Conservation (phyloP, 1,140 invertebrate species). For the Drosophila dunni region DNA sequence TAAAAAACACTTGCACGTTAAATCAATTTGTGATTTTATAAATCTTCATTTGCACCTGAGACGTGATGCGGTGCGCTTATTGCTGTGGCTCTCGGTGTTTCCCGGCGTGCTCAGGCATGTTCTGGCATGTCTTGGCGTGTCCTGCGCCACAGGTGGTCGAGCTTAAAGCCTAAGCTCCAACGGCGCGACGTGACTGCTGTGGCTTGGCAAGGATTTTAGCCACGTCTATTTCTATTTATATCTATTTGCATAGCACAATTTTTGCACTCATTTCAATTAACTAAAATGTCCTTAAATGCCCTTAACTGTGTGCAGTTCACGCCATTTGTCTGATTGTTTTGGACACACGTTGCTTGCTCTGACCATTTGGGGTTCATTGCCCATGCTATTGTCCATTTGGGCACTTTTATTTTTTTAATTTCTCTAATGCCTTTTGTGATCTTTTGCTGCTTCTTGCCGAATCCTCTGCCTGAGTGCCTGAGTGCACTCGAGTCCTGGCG, state of each 20-base stretch:
- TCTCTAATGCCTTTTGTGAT: slow-evolving; percentile 77
- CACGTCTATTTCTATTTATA: slow-evolving; percentile 58
- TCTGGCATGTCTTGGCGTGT: slow-evolving; percentile 20
- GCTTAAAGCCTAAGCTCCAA: slow-evolving; percentile 50
- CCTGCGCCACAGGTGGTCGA: slow-evolving; percentile 70
- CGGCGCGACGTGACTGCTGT: slow-evolving; percentile 60
- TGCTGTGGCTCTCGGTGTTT: neutral
- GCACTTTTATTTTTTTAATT: slow-evolving; percentile 65
- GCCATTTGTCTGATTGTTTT: slow-evolving; percentile 77
- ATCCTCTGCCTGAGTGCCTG: neutral
- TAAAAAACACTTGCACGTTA: slow-evolving; percentile 73
- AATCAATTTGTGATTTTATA: slow-evolving; percentile 82
- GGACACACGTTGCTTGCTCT: slow-evolving; percentile 38
- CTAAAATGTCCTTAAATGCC: slow-evolving; percentile 65
- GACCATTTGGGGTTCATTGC: slow-evolving; percentile 62
- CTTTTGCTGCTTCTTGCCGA: slow-evolving; percentile 37
- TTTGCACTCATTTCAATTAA: slow-evolving; percentile 69
- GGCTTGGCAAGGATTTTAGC: slow-evolving; percentile 57
- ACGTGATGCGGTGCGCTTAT: slow-evolving; percentile 42
- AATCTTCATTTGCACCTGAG: slow-evolving; percentile 81
- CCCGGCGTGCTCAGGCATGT: slow-evolving; percentile 12
- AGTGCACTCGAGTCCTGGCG: slow-evolving; percentile 62
- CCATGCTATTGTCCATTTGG: slow-evolving; percentile 48
- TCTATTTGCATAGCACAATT: slow-evolving; percentile 60
- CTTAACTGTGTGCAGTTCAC: slow-evolving; percentile 48